phyloP scores from a whole-genome alignment of 2,888 invertebrate species.

The Euzophera pinguis region DNA sequence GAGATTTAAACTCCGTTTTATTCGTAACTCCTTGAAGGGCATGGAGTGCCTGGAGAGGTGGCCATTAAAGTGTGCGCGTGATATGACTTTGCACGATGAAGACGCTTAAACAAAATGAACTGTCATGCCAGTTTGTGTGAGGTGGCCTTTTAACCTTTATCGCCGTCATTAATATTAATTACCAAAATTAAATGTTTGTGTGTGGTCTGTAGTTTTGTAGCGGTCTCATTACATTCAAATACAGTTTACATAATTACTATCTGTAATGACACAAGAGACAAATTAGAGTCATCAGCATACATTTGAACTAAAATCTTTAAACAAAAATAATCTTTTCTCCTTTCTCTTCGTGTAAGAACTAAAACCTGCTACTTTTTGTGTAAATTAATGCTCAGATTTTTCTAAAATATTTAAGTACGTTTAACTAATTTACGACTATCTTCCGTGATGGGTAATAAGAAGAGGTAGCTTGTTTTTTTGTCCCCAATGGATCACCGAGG shows the following conservation, averaged over 20 bases:
- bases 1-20: no score
- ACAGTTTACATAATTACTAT: not conserved
- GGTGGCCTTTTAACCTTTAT: conserved; percentile 26
- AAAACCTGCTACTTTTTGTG: no score
- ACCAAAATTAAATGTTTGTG: not conserved
- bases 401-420: not conserved
- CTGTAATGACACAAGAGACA: not conserved
- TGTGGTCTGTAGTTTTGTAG: not conserved
- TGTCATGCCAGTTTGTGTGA: conserved; percentile 41
- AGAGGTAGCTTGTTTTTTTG: not conserved
- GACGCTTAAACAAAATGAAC: conserved; percentile 45
- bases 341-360: no score
- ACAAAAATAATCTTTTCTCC: no score
- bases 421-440: conserved; percentile 3
- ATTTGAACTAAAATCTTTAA: no score
- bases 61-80: conserved; percentile 21
- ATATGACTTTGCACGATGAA: conserved; percentile 53
- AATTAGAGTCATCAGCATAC: no score
- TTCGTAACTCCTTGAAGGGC: conserved; percentile 1
- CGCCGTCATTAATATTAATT: conserved; percentile 1
- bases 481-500: not conserved
- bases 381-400: not conserved
- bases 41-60: conserved; percentile 18
- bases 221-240: not conserved
- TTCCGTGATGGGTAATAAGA: conserved; percentile 3